Percentiles rank a stretch among this genome's conserved stretches.
These are phyloP conservation scores for Microctonus brassicae DNA, from an alignment of 2,888 invertebrate genomes.

Conservation along the genomic window DNA sequence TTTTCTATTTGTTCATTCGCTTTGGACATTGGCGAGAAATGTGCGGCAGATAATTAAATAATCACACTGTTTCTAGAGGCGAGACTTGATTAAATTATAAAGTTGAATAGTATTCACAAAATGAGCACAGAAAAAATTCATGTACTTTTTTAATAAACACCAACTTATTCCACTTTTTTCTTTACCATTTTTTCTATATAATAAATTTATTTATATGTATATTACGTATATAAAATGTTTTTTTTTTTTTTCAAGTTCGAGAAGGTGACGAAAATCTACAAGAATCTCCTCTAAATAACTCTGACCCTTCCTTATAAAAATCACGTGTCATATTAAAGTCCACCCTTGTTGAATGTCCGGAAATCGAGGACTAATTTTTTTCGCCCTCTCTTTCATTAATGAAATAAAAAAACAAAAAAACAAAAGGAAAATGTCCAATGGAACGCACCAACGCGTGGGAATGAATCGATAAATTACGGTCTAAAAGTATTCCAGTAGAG, in stretches of 20 bases:
- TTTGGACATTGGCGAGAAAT: neutral
- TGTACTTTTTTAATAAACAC: slow-evolving; percentile 2
- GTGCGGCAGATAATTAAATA: neutral
- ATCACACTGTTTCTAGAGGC: neutral
- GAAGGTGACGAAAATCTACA: neutral
- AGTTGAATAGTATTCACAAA: neutral
- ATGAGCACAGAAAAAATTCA: neutral
- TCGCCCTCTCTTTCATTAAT: neutral
- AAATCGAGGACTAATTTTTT: slow-evolving; percentile 18
- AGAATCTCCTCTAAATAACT: neutral
- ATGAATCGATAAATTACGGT: slow-evolving; percentile 19
- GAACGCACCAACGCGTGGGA: slow-evolving; percentile 18
- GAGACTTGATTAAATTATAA: neutral
- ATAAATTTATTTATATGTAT: neutral
- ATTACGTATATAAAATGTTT: neutral
- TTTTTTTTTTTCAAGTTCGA: neutral
- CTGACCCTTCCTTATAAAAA: slow-evolving; percentile 2
- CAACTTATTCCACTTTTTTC: neutral
- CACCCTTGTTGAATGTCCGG: neutral
- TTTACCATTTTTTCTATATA: neutral
- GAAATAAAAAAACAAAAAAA: neutral
- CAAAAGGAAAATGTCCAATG: neutral
- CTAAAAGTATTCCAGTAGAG: slow-evolving; percentile 7
- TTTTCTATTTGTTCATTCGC: neutral
- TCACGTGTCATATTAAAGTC: neutral